Conservation (phyloP, 1,140 invertebrate genomes). For the Tribolium castaneum region DNA sequence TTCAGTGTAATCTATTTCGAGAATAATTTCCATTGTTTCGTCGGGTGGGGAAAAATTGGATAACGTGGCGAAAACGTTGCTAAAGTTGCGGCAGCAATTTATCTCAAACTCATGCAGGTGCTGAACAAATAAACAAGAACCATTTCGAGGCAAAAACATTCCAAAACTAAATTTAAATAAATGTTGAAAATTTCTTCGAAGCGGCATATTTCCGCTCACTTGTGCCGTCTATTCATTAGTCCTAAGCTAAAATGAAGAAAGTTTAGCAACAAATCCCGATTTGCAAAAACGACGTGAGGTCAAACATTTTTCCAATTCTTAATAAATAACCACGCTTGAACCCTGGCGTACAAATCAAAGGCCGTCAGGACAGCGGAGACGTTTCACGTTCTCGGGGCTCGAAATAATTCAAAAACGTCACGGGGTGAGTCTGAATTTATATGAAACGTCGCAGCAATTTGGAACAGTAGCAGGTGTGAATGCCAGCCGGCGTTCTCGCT, state of each 20-base stretch:
- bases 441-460: slow-evolving; percentile 29
- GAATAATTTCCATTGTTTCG: neutral
- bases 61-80: neutral
- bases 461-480: slow-evolving; percentile 28
- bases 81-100: neutral
- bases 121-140: neutral
- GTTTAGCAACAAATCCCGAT: neutral
- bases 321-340: slow-evolving; percentile 8
- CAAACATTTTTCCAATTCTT: neutral
- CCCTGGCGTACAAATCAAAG: slow-evolving; percentile 11
- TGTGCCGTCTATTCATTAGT: slow-evolving; percentile 13
- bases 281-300: neutral
- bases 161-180: slow-evolving; percentile 4
- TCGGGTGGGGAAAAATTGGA: neutral
- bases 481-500: neutral
- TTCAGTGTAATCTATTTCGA: neutral
- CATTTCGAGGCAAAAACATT: neutral
- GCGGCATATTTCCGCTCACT: neutral
- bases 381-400: neutral
- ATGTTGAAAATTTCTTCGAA: slow-evolving; percentile 5
- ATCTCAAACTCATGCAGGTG: neutral
- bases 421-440: slow-evolving; percentile 7
- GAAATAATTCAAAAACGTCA: slow-evolving; percentile 31
- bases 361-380: neutral
- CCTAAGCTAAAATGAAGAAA: neutral